phyloP scores from a whole-genome alignment of 2,888 invertebrate genomes.

The Mimachlamys varia region DNA sequence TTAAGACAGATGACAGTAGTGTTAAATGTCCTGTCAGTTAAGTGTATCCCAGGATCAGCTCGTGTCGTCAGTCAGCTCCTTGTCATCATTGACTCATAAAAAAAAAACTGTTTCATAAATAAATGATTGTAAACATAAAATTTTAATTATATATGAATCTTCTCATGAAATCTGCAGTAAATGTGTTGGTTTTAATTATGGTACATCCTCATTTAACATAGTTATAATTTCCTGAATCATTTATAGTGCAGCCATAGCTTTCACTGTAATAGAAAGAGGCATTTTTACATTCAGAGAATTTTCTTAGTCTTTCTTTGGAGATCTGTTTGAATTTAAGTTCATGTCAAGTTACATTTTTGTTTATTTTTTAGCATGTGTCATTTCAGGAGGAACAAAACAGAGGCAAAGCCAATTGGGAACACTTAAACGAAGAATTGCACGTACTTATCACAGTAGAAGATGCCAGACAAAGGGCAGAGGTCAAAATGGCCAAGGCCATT shows the following conservation, averaged over 20 bases:
- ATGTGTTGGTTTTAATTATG: no score
- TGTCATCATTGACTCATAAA: background rate
- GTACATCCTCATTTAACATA: no score
- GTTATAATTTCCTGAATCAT: background rate
- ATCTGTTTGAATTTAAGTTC: background rate
- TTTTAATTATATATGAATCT: no score
- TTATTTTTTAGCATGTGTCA: slow-evolving; percentile 29
- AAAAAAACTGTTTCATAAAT: background rate
- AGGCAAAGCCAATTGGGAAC: slow-evolving; percentile 99
- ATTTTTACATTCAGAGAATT: background rate
- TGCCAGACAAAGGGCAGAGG: slow-evolving; percentile 96
- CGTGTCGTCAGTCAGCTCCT: background rate
- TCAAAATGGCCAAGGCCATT: slow-evolving; percentile 97
- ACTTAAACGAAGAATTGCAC: slow-evolving; percentile 98
- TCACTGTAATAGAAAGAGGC: background rate
- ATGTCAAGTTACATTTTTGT: background rate
- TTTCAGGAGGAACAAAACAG: slow-evolving; percentile 98
- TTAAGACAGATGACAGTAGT: background rate
- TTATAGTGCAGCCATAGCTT: background rate
- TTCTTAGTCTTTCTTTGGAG: background rate
- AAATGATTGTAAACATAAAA: background rate
- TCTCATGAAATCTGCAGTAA: no score
- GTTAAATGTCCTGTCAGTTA: background rate
- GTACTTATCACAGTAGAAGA: slow-evolving; percentile 99
- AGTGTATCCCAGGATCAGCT: background rate